Evolutionary conservation across 2,113 vertebrate genomes (phyloP).

Genomic region (Thymallus thymallus): DNA sequence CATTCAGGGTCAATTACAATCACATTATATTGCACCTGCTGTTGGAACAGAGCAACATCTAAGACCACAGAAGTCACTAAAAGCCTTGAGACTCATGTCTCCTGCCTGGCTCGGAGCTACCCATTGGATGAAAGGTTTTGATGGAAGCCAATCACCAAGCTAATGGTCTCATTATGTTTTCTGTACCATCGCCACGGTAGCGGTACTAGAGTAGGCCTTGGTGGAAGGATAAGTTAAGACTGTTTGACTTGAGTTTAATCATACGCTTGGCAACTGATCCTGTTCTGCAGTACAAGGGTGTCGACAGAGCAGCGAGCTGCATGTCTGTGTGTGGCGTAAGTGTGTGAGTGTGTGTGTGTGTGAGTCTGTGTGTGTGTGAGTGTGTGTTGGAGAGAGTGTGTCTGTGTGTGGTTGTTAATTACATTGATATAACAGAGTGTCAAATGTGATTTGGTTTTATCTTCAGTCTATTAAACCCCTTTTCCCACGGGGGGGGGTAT

Average conservation of each 20-base stretch:
- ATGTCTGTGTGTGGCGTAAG: not conserved
- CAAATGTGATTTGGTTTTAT: conserved; percentile 52
- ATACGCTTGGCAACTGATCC: conserved; percentile 62
- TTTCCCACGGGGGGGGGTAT: conserved; percentile 3
- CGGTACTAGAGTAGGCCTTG: conserved; percentile 14
- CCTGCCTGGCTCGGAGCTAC: conserved; percentile 17
- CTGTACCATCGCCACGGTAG: conserved; percentile 44
- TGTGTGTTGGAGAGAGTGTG: too few species aligned
- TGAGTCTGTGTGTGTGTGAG: not conserved
- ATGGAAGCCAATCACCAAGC: conserved; percentile 34
- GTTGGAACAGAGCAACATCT: conserved; percentile 17
- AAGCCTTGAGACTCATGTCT: conserved; percentile 44
- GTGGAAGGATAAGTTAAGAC: conserved; percentile 34
- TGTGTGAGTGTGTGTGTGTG: not conserved
- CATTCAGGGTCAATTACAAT: conserved; percentile 28
- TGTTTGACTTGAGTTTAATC: conserved; percentile 51
- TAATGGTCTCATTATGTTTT: conserved; percentile 62
- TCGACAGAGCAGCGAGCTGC: conserved; percentile 20
- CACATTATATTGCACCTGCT: conserved; percentile 50
- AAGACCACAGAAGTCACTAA: conserved; percentile 33
- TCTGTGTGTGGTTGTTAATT: conserved; percentile 39
- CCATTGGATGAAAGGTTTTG: conserved; percentile 33
- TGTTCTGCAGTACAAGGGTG: conserved; percentile 36
- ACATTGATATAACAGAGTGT: conserved; percentile 44
- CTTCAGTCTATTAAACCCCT: conserved; percentile 46